phyloP scores from a whole-genome alignment of 2,797 vertebrate genomes.

The Pitangus sulphuratus region DNA sequence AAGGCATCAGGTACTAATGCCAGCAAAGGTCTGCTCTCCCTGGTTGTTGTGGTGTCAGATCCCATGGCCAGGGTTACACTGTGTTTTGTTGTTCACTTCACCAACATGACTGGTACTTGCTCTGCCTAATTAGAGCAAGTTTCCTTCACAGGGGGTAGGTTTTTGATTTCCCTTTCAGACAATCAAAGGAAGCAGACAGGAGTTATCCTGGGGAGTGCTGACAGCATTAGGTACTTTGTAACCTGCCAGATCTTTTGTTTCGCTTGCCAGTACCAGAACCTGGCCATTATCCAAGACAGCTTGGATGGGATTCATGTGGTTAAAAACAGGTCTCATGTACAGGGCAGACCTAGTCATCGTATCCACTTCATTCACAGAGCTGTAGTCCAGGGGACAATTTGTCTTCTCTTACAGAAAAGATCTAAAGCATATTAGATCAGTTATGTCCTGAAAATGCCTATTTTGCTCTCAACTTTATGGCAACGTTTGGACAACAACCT shows the following conservation, averaged over 20 bases:
- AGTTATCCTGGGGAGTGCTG: neutral
- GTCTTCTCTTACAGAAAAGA: neutral
- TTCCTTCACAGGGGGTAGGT: neutral
- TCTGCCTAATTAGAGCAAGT: neutral
- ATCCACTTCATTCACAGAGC: neutral
- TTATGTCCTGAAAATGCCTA: neutral
- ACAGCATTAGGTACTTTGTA: neutral
- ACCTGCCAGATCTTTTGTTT: neutral
- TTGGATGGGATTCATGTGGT: neutral
- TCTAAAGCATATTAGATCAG: neutral
- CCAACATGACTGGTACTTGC: neutral
- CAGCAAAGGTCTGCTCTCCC: neutral
- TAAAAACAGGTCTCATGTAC: neutral
- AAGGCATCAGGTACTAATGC: neutral
- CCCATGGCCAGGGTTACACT: fast-evolving
- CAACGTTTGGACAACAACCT: neutral
- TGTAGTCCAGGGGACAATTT: neutral
- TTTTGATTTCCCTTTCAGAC: neutral
- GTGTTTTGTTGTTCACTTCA: neutral
- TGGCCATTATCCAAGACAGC: neutral
- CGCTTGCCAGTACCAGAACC: neutral
- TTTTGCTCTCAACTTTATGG: neutral
- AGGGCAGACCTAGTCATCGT: neutral
- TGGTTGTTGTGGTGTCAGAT: neutral
- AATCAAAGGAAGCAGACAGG: neutral